Evolutionary conservation across 2,888 invertebrate genomes (phyloP), one percentile per base, ranked within the genome.

Genomic region (Lithophane ornitopus): DNA sequence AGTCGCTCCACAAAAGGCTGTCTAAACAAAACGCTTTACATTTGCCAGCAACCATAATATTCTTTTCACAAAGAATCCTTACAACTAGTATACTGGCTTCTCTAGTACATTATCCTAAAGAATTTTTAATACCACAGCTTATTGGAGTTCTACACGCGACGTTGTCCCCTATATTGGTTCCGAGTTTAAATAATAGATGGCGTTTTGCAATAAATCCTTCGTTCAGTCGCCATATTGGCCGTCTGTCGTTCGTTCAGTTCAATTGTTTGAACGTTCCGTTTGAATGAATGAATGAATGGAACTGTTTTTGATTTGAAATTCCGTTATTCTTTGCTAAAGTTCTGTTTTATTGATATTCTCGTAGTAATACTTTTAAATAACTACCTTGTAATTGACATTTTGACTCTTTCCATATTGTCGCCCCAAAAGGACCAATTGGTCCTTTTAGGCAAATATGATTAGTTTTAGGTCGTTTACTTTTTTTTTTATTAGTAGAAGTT

Each of bases 151-250:
- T 81, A 78, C 88, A 87, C 79, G 82, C 74, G 84, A 88, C 71
- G 76, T 73, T 81, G 81, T 80, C 76, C 75, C 58, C 54, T 85
- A 87, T 91, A 91, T 91, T 90, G 89, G 89, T 89, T 89, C 88
- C 82, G 74, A 73, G 80, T 83, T 86, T 88, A 89, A 90, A 92
- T 91, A 92, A 91, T 89, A 92, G 91, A 91, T 90, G 91, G 91
- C 90, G 88, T 69, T 90, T 80, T 85, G 86, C 81, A 86, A 91
- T 89, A 89, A 82, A 85, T 88, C 74, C 77, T 74, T 73, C 63
- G 74, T 72, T 68, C 63, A 85, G 70, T 28, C 80, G 84, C 87
- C 83, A 87, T 89, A 87, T 89, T 88, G 87, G 70, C 83, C 75
- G 81, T 81, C 76, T 79, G 82, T 83, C 76, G 76, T 82, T 87